A percentile compares a stretch with the other conserved stretches of the same genome.
These are phyloP conservation scores for Tragelaphus imberbis DNA, from an alignment of 2,113 vertebrate genomes.

Conservation along the genomic window DNA sequence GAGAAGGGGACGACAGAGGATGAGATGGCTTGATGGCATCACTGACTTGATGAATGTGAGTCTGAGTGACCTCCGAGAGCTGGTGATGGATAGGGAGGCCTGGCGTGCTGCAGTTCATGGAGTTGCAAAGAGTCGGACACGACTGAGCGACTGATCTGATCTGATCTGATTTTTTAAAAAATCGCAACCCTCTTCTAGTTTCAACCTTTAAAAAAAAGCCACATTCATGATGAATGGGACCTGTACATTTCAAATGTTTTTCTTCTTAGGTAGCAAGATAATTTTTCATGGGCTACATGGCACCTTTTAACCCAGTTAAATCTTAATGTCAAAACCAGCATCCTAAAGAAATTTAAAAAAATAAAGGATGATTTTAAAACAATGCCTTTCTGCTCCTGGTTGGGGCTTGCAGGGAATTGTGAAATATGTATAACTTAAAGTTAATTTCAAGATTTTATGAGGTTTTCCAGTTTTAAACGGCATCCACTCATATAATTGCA, in stretches of 20 bases:
- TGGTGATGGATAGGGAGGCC: too few relatives aligned
- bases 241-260: background rate
- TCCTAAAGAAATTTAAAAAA: background rate
- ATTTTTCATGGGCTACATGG: background rate
- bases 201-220: background rate
- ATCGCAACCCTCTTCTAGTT: background rate
- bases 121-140: too few relatives aligned
- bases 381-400: background rate
- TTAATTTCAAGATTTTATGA: background rate
- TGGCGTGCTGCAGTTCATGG: too few relatives aligned
- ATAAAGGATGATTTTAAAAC: background rate
- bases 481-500: background rate
- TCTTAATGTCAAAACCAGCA: slow-evolving; percentile 24
- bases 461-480: background rate
- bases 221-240: background rate
- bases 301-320: background rate
- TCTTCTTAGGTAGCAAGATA: background rate
- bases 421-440: background rate
- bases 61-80: too few relatives aligned
- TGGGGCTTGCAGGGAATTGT: background rate
- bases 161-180: background rate
- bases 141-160: too few relatives aligned
- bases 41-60: too few relatives aligned
- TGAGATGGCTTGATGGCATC: too few relatives aligned
- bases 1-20: too few relatives aligned